These are phyloP conservation scores for Pangasianodon gigas DNA, from an alignment of 2,113 vertebrate species.

Conservation along the genomic window DNA sequence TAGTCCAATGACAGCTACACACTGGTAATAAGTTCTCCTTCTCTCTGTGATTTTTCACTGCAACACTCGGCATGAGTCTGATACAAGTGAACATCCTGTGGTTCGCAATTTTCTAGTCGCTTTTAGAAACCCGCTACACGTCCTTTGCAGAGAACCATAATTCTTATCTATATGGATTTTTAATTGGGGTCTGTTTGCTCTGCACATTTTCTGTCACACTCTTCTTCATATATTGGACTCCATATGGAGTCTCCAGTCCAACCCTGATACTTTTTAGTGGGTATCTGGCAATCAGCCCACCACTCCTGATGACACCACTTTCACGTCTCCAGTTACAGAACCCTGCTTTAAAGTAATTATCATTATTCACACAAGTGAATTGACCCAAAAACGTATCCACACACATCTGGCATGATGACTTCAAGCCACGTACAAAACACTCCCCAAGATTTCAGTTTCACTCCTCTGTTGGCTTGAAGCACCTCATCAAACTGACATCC, in stretches of 20 bases:
- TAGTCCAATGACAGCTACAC: neutral
- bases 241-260: constrained; percentile 29
- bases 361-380: constrained; percentile 53
- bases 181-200: neutral
- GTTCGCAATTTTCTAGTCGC: neutral
- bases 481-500: constrained; percentile 6
- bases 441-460: constrained; percentile 6
- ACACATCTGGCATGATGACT: constrained; percentile 43
- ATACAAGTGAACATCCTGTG: constrained; percentile 6
- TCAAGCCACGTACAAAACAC: constrained; percentile 12
- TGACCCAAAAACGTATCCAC: constrained; percentile 32
- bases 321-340: constrained; percentile 48
- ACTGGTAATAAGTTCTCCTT: neutral
- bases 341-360: constrained; percentile 50
- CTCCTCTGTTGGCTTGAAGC: neutral
- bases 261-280: constrained; percentile 27
- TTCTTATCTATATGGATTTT: neutral
- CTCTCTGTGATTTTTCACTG: constrained; percentile 2
- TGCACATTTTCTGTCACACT: neutral
- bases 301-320: constrained; percentile 43
- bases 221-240: neutral
- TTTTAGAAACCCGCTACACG: neutral
- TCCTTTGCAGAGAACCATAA: neutral
- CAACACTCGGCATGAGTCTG: neutral
- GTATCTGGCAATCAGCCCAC: constrained; percentile 11